Evolutionary conservation across 2,113 vertebrate species (phyloP), one percentile per base, ranked within the genome.

Genomic region (Ophiodon elongatus): DNA sequence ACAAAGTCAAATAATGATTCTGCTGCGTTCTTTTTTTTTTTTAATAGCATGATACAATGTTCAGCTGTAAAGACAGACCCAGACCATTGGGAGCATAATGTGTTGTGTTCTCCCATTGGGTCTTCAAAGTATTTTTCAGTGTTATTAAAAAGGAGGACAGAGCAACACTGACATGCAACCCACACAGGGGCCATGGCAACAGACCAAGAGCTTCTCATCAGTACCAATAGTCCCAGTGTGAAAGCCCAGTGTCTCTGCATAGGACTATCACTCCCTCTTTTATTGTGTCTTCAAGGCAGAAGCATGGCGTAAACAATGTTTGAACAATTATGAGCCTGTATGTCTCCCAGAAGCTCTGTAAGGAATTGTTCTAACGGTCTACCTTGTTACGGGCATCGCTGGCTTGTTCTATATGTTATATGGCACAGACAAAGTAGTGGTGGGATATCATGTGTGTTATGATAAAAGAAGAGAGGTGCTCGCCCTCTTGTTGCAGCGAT

Each of bases 211-310:
- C 78, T 78, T 92, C 87, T 92, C 91, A 91, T 92, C 88, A 93
- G 83, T 77, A 90, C 72, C 89, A 85, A 83, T 72, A 89, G 82
- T 87, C 83, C 82, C 91, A 85, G 69, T 85, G 73, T 85, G 72
- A 89, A 71, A 76, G 43, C 80, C 84, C 82, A 50, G 75, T 80
- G 84, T 90, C 80, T 86, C 75, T 87, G 85, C 84, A 85, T 89
- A 80, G 68, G 79, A 87, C 72, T 65, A 87, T 91, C 83, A 92
- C 78, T 86, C 71, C 80, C 50, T 47, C 68, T 90, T 92, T 92
- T 92, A 91, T 91, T 92, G 89, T 80, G 81, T 91, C 88, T 94
- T 91, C 82, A 82, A 89, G 89, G 89, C 90, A 93, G 75, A 75
- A 68, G 64, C 78, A 76, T 76, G 80, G 81, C 90, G 82, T 89